Conservation (phyloP, 1,140 invertebrate genomes). For the Tetramorium parvispinum region DNA sequence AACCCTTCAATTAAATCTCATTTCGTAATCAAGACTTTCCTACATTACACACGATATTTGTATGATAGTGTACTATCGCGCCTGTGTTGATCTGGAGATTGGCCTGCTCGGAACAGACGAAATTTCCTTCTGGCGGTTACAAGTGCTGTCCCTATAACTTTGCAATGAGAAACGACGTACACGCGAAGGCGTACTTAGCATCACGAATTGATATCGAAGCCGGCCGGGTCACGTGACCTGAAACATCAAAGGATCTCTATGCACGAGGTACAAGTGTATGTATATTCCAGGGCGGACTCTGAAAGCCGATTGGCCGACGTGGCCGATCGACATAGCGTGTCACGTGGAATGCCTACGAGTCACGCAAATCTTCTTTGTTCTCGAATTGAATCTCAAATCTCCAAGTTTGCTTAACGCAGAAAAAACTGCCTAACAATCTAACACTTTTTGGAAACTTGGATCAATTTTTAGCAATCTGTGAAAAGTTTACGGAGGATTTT, state of each 20-base stretch:
- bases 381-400: constrained; percentile 46
- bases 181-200: constrained; percentile 82
- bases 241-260: constrained; percentile 78
- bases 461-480: background rate
- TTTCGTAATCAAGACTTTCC: constrained; percentile 30
- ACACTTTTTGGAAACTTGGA: background rate
- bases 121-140: constrained; percentile 56
- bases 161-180: constrained; percentile 61
- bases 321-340: constrained; percentile 76
- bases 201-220: constrained; percentile 77
- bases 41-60: background rate
- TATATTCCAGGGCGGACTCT: constrained; percentile 73
- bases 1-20: constrained; percentile 51
- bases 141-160: constrained; percentile 68
- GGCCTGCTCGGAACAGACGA: constrained; percentile 54
- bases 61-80: constrained; percentile 26
- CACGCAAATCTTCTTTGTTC: constrained; percentile 78
- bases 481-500: background rate
- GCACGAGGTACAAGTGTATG: constrained; percentile 58
- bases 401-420: constrained; percentile 44
- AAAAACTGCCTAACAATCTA: background rate
- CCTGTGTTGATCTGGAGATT: constrained; percentile 50
- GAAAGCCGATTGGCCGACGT: constrained; percentile 79
- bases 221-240: constrained; percentile 77
- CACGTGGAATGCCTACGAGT: constrained; percentile 82